Evolutionary conservation across 2,888 invertebrate genomes (phyloP).

Genomic region (Drosophila niveifrons): DNA sequence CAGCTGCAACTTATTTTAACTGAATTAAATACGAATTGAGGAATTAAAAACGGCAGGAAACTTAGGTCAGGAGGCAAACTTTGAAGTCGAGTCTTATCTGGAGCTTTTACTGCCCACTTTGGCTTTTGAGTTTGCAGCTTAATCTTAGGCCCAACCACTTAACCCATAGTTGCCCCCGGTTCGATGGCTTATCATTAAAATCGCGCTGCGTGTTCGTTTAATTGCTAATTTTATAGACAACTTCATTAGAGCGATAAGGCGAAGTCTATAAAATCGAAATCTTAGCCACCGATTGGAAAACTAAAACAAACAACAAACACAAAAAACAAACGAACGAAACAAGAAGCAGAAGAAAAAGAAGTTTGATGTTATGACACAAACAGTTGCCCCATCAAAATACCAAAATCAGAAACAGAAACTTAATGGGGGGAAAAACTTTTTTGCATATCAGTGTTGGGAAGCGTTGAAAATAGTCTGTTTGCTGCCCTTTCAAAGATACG

Average conservation of each 20-base stretch:
- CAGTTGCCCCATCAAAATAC: conserved; percentile 53
- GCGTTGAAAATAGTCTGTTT: conserved; percentile 40
- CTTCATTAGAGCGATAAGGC: conserved; percentile 74
- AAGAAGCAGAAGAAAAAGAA: conserved; percentile 5
- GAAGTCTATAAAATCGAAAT: conserved; percentile 60
- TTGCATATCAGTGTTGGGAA: conserved; percentile 64
- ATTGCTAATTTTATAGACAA: conserved; percentile 75
- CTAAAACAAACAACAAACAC: conserved; percentile 11
- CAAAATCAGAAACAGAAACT: conserved; percentile 12
- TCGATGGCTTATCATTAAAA: conserved; percentile 46
- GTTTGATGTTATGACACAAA: conserved; percentile 63
- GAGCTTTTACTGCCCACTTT: conserved; percentile 25
- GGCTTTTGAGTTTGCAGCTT: conserved; percentile 16
- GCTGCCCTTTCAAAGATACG: conserved; percentile 56
- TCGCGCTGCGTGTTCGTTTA: conserved; percentile 67
- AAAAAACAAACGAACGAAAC: conserved; percentile 16
- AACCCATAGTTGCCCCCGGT: conserved; percentile 39
- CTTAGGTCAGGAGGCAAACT: conserved; percentile 2
- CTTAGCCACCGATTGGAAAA: conserved; percentile 30
- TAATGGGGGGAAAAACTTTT: conserved; percentile 29
- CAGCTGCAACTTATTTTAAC: not conserved
- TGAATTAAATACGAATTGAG: not conserved
- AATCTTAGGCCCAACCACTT: conserved; percentile 40
- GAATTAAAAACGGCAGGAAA: conserved; percentile 6
- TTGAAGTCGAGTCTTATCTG: conserved; percentile 8